Base-by-base conservation (phyloP, 37 sponge, comb jelly and placozoan genomes). In the Halichondria panicea region DNA sequence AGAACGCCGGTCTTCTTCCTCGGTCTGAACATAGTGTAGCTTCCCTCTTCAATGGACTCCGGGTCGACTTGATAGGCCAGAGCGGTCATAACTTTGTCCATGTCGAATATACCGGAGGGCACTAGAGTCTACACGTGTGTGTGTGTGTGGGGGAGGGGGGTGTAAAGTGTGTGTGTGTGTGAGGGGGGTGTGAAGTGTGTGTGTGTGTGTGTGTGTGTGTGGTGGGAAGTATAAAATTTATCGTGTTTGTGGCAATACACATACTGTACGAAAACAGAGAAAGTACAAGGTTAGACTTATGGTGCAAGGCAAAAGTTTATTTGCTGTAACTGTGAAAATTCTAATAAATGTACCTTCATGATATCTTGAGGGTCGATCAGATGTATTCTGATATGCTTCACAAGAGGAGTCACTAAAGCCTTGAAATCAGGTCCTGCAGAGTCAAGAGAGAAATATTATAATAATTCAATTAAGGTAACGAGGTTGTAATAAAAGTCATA, bases 61-160 rank as follows among this genome's bases (percentile, higher is more conserved):
- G 98, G 98, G 70, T 97, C 98, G 35, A 90, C 89, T 63, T 97
- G 98, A 72, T 84, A 97, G 33, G 98, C 98, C 68, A 97, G 75
- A 4, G 98, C 98, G 19, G 90, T 75, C 89, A 97, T 97, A 35
- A 94, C 78, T 38, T 82, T 83, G 69, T 92, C 95, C 42, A 66
- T 89, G 27, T 88, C 83, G 55, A 97, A 89, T 35, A 94, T 71
- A 12, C 81, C 88, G 35, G 87, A 77, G 22, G 95, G 95, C 4
- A 89, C 93, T n/a, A 94, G 77, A n/a, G 82, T 55, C 96, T 92
- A 82, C 27, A n/a, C n/a, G n/a, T n/a, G n/a, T n/a, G n/a, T n/a
- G n/a, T n/a, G n/a, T n/a, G n/a, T n/a, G n/a, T n/a, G n/a, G n/a
- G n/a, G n/a, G n/a, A n/a, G n/a, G n/a, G n/a, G n/a, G n/a, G n/a